phyloP scores from a whole-genome alignment of 2,113 vertebrate species.

The Marcusenius ussheri region DNA sequence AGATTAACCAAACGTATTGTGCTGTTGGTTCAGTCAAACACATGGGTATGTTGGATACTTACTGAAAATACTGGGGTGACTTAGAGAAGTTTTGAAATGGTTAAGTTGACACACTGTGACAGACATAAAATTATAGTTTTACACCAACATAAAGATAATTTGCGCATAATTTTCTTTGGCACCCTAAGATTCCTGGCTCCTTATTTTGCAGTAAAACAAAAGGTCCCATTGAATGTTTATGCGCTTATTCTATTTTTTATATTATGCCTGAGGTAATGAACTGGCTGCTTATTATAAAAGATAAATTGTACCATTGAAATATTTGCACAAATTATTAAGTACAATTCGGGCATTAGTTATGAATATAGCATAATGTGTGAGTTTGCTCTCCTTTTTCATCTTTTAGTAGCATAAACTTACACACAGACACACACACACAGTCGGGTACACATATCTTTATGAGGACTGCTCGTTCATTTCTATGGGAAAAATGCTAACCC shows the following conservation, averaged over 20 bases:
- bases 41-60: not conserved
- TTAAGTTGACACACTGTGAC: not conserved
- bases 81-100: not conserved
- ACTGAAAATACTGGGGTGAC: not conserved
- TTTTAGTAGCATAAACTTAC: not conserved
- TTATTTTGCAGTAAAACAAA: not conserved
- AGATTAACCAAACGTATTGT: not conserved
- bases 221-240: not conserved
- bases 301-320: not conserved
- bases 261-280: not conserved
- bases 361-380: not conserved
- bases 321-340: slow-evolving; percentile 5
- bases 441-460: no score
- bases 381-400: not conserved
- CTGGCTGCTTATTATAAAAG: not conserved
- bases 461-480: no score
- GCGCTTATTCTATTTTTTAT: not conserved
- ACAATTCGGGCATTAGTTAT: not conserved
- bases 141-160: not conserved
- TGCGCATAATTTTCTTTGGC: not conserved
- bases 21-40: not conserved
- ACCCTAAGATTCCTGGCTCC: not conserved
- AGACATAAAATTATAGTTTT: not conserved
- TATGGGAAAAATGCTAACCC: no score
- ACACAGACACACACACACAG: not conserved